A percentile compares a stretch with the other conserved stretches of the same genome.
phyloP scores from a whole-genome alignment of 1,140 invertebrate genomes.

The Rhagoletis pomonella region DNA sequence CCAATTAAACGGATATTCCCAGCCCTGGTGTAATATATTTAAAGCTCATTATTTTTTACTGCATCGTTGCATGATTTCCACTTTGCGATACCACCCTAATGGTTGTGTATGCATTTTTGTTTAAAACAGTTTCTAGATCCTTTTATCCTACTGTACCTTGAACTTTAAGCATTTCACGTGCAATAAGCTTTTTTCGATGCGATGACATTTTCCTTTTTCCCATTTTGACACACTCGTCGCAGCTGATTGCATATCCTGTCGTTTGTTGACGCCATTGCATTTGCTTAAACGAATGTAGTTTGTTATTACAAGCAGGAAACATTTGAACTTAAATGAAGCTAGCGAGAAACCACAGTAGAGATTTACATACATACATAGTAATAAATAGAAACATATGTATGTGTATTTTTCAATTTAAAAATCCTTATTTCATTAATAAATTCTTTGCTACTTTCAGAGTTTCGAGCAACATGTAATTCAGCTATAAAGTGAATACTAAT shows the following conservation, averaged over 20 bases:
- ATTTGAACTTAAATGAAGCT: not conserved
- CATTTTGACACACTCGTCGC: not conserved
- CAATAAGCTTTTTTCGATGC: not conserved
- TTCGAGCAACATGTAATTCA: not conserved
- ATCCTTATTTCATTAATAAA: not conserved
- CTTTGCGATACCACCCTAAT: too few species aligned
- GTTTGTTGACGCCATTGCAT: not conserved
- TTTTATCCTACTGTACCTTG: too few species aligned
- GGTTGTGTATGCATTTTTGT: too few species aligned
- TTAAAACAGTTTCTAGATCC: too few species aligned
- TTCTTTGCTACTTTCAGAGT: not conserved
- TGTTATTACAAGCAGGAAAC: not conserved
- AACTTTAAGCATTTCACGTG: too few species aligned
- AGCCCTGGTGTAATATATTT: too few species aligned
- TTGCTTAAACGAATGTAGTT: not conserved
- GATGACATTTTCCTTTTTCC: not conserved
- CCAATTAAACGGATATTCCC: too few species aligned
- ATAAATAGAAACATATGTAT: not conserved
- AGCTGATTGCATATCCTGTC: conserved; percentile 38
- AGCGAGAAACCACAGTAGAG: not conserved
- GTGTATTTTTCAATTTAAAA: too few species aligned
- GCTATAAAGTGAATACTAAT: not conserved
- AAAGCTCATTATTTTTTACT: too few species aligned
- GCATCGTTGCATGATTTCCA: too few species aligned
- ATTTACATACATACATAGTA: not conserved